phyloP scores from a whole-genome alignment of 2,113 vertebrate species.

The Microtus oregoni region DNA sequence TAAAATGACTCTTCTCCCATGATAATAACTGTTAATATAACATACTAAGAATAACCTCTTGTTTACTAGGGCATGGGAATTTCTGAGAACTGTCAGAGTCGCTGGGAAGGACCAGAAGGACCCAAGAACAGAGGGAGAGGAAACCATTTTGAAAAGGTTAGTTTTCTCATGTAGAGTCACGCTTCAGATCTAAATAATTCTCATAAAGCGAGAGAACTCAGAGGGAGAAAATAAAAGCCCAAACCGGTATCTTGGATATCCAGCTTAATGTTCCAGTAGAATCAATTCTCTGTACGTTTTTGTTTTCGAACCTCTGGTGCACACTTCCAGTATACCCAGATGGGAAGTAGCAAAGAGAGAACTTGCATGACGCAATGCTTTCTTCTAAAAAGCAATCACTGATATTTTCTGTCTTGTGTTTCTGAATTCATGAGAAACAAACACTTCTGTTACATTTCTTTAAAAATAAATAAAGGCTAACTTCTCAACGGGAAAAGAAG shows the following conservation, averaged over 20 bases:
- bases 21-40: conserved; percentile 80
- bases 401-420: conserved; percentile 18
- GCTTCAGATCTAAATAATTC: background rate
- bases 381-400: background rate
- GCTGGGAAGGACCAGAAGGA: conserved; percentile 62
- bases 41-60: conserved; percentile 80
- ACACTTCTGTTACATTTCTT: conserved; percentile 59
- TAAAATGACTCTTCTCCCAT: conserved; percentile 81
- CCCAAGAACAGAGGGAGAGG: conserved; percentile 53
- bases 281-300: background rate
- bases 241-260: background rate
- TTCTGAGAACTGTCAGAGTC: conserved; percentile 75
- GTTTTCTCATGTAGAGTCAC: conserved; percentile 65
- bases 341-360: background rate
- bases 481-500: conserved; percentile 59
- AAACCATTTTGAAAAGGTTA: conserved; percentile 60
- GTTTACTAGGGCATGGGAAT: conserved; percentile 77
- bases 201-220: conserved; percentile 1
- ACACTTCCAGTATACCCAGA: background rate
- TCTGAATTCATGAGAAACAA: conserved; percentile 38
- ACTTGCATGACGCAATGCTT: background rate
- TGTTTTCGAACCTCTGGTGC: background rate
- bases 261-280: background rate
- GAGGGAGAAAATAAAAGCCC: background rate
- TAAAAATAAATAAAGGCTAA: conserved; percentile 61